Evolutionary conservation across 2,888 invertebrate species (phyloP).

Genomic region (Ypsolopha scabrella): DNA sequence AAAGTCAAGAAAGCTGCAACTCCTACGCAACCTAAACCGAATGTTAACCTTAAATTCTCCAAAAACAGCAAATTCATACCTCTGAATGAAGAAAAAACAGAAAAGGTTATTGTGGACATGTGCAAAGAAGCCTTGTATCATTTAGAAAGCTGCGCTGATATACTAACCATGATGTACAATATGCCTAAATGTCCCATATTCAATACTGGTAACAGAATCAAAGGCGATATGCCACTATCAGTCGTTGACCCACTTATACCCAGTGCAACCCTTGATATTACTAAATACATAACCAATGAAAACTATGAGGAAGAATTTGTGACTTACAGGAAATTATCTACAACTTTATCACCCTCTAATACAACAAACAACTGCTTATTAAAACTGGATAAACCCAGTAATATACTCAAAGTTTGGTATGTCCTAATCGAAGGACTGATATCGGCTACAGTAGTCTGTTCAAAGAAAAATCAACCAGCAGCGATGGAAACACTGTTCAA

Average conservation of each 20-base stretch:
- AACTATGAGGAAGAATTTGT: conserved; percentile 76
- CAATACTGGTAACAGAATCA: conserved; percentile 87
- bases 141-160: conserved; percentile 87
- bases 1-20: conserved; percentile 43
- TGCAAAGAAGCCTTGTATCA: conserved; percentile 86
- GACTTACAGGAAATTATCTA: conserved; percentile 72
- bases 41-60: conserved; percentile 50
- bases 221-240: conserved; percentile 81
- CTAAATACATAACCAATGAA: conserved; percentile 76
- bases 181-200: conserved; percentile 96
- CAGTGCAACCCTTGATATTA: conserved; percentile 75
- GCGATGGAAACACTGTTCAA: conserved; percentile 91
- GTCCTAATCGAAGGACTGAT: conserved; percentile 89
- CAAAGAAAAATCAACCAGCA: conserved; percentile 89
- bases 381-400: conserved; percentile 82
- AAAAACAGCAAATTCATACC: conserved; percentile 63
- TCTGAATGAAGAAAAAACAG: conserved; percentile 55
- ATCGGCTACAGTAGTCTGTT: conserved; percentile 84
- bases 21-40: conserved; percentile 43
- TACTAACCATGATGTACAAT: conserved; percentile 91
- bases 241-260: conserved; percentile 89
- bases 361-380: conserved; percentile 69
- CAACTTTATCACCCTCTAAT: conserved; percentile 57
- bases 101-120: conserved; percentile 69
- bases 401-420: conserved; percentile 91